Base-by-base conservation (phyloP, 2,888 invertebrate species). In the Synanthedon formicaeformis region DNA sequence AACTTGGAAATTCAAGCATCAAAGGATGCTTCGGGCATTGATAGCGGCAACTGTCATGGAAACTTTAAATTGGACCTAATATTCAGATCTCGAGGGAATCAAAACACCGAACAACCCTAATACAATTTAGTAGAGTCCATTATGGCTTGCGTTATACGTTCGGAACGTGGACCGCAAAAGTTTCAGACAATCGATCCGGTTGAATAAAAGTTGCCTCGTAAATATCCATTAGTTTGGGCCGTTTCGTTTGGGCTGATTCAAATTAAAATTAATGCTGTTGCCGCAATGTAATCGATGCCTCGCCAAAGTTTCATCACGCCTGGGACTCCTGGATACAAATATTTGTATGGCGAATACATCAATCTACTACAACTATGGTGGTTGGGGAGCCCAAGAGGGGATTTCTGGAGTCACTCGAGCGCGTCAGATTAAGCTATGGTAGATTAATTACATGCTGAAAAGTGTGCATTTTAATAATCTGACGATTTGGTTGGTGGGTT, bases 191-290 rank as follows among this genome's bases (percentile, higher is more conserved):
- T 45, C 45, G 45, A 45, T 45, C 45, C n/a, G 14, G 13, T 14
- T 5, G 45, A 45, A 45, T 45, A 14, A 12, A 45, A 45, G 13
- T 45, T 45, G n/a, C 18, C 52, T 41, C 41, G 49, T 54, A 56
- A 56, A 56, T 56, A 51, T 52, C 54, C 52, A 51, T 56, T 54
- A 54, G 54, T 14, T 10, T 45, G n/a, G 13, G 45, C n/a, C 45
- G 45, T 45, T 45, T 45, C 12, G 45, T 45, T 45, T 45, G 2
- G 45, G 6, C 27, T 2, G 23, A 48, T 14, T 51, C 52, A 54
- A 51, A 56, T 56, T 56, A 56, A 54, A 54, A 56, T 56, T 34
- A 54, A 56, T 56, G 54, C 51, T 52, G 56, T 52, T 52, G 52
- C 53, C 49, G 27, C 40, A 45, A 41, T 41, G 45, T 45, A 12